Conservation (phyloP, 2,113 vertebrate genomes). For the Gambusia affinis region DNA sequence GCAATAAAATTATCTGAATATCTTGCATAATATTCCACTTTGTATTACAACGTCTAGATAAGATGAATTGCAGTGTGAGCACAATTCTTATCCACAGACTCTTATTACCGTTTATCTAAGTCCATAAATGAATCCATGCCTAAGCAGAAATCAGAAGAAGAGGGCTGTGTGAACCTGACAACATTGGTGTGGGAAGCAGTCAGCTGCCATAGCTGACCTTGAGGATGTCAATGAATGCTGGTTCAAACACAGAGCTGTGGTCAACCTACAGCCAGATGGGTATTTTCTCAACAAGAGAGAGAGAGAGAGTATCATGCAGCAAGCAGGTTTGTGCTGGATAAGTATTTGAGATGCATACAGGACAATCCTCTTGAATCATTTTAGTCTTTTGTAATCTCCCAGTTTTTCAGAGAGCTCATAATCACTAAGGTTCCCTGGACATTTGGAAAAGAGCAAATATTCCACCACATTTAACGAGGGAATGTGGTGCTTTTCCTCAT, state of each 20-base stretch:
- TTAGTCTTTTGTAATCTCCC: too few relatives aligned
- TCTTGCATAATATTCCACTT: not conserved
- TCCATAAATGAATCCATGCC: not conserved
- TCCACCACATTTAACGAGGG: too few relatives aligned
- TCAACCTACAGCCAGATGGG: slow-evolving; percentile 49
- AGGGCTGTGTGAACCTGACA: not conserved
- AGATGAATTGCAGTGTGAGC: not conserved
- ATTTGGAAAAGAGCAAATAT: too few relatives aligned
- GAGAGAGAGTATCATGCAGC: not conserved
- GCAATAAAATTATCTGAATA: not conserved
- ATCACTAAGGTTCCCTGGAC: too few relatives aligned
- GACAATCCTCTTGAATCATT: too few relatives aligned
- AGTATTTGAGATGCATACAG: not conserved
- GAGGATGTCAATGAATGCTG: slow-evolving; percentile 43
- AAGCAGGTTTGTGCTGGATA: not conserved
- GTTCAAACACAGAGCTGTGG: slow-evolving; percentile 31
- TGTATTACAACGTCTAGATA: not conserved
- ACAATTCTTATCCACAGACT: not conserved
- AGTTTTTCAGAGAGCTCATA: too few relatives aligned
- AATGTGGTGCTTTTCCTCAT: too few relatives aligned
- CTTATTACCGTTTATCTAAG: not conserved
- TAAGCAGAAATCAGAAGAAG: not conserved
- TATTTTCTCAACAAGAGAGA: slow-evolving; percentile 52
- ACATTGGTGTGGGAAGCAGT: slow-evolving; percentile 56
- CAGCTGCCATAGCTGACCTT: slow-evolving; percentile 68